Base-by-base conservation (phyloP, 2,888 invertebrate genomes). In the Cheilosia scutellata region DNA sequence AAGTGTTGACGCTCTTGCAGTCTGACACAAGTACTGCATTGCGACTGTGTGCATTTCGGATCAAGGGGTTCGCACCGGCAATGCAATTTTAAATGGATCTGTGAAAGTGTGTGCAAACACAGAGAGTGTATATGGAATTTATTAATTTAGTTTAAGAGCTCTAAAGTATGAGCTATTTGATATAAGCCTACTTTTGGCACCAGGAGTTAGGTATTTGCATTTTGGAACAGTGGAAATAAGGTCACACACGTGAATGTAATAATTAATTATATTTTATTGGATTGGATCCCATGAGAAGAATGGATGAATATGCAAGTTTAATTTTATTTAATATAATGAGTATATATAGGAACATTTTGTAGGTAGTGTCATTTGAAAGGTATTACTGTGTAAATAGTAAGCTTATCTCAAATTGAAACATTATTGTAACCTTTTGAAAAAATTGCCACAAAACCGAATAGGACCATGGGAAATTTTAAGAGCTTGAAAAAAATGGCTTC, bases 1-100 rank as follows among this genome's bases (percentile, higher is more conserved):
- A 57, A 65, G 63, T 77, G 82, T 82, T 82, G 76, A 77, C 63
- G 71, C 33, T 37, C 25, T 60, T 47, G 49, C 11, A 33, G 44
- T 33, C 6, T 40, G 51, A 31, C 9, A 29, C 33, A 42, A 33
- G 49, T 60, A 42, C 76, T 71, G 77, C 82, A 77, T 25, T 82
- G 82, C 71, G 82, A 70, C 29, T 77, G 51, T 71, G 13, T 53
- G 20, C 44, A 9, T 27, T 53, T 33, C 9, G 13, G 40, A 82
- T 70, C 25, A 42, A 58, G 31, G 16, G 66, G 42, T 27, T 55
- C 49, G 37, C 27, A 62, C 60, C 31, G 31, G 33, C 57, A 66
- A 74, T 66, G 79, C 74, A 80, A 74, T 80, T 58, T 71, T 53
- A 75, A 75, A 47, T 75, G 37, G 44, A 80, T 60, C 20, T 5